Evolutionary conservation across 2,113 vertebrate species (phyloP).

Genomic region (Symphodus melops): DNA sequence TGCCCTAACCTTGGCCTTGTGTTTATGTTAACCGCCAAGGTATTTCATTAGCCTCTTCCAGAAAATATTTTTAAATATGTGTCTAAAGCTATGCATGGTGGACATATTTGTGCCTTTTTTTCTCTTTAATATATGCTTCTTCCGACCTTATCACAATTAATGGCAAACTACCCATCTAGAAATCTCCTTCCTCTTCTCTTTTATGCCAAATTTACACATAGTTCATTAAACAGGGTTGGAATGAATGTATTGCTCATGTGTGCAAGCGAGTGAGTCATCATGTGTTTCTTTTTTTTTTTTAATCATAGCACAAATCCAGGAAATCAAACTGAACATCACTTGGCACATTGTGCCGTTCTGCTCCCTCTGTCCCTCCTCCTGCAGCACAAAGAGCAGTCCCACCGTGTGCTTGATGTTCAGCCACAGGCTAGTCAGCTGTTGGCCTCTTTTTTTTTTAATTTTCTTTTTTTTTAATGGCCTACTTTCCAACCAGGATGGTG

Average conservation of each 20-base stretch:
- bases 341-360: conserved; percentile 29
- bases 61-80: neutral
- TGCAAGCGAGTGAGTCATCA: neutral
- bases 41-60: neutral
- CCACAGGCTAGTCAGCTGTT: conserved; percentile 79
- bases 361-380: conserved; percentile 25
- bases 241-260: conserved; percentile 4
- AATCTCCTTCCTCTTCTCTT: neutral
- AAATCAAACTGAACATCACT: conserved; percentile 47
- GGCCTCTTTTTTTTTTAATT: conserved; percentile 58
- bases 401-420: conserved; percentile 66
- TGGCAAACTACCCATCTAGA: conserved; percentile 11
- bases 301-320: conserved; percentile 28
- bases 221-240: conserved; percentile 1
- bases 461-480: conserved; percentile 62
- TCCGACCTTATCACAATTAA: neutral
- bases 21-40: no score
- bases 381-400: conserved; percentile 55
- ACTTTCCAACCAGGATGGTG: conserved; percentile 66
- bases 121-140: neutral
- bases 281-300: conserved; percentile 11
- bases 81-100: neutral
- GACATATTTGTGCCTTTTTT: neutral
- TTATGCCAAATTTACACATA: no score
- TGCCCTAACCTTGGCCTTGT: no score